Conservation (phyloP, 2,888 invertebrate species). For the Agrotis puta region DNA sequence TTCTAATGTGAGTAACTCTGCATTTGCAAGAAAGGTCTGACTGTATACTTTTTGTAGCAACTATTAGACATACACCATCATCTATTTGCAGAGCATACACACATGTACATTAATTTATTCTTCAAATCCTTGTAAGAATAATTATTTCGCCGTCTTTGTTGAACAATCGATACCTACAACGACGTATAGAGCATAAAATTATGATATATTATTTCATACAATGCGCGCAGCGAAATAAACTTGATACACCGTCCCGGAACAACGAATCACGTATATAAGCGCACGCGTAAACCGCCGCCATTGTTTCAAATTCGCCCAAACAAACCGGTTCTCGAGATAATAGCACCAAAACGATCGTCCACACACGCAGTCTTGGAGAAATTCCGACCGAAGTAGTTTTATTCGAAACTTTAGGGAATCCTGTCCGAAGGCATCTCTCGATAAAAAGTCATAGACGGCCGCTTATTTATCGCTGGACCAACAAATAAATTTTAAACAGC, state of each 20-base stretch:
- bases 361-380: constrained; percentile 64
- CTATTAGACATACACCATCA: constrained; percentile 2
- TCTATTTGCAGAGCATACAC: constrained; percentile 5
- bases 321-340: constrained; percentile 86
- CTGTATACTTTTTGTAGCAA: background rate
- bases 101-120: constrained; percentile 32
- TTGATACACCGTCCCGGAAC: constrained; percentile 75
- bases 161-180: constrained; percentile 43
- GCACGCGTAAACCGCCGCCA: constrained; percentile 73
- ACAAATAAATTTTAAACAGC: constrained; percentile 63
- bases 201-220: constrained; percentile 63
- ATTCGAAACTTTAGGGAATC: constrained; percentile 65
- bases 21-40: background rate
- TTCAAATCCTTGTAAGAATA: constrained; percentile 29
- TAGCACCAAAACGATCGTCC: constrained; percentile 77
- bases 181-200: constrained; percentile 44
- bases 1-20: background rate
- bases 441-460: constrained; percentile 64
- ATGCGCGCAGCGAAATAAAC: constrained; percentile 58
- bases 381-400: constrained; percentile 66
- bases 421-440: constrained; percentile 62
- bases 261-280: constrained; percentile 68
- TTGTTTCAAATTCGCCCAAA: constrained; percentile 87
- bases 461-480: constrained; percentile 61
- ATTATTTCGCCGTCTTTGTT: constrained; percentile 29